Evolutionary conservation across 2,888 invertebrate species (phyloP), one percentile per base, ranked within the genome.

Genomic region (Pyrochroa serraticornis): DNA sequence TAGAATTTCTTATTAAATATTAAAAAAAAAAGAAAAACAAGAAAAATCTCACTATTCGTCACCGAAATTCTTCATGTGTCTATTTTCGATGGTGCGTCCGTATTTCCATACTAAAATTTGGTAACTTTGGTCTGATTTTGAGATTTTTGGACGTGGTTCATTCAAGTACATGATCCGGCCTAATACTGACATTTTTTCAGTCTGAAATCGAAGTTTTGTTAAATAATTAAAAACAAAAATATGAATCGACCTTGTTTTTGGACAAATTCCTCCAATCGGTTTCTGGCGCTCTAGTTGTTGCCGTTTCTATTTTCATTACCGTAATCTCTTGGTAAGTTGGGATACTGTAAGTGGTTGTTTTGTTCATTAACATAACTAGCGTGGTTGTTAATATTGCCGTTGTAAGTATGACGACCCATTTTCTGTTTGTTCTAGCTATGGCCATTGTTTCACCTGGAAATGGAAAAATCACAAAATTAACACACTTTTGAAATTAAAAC

Each of bases 91-190:
- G 65, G 81, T 81, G 0, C 75, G 62, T 56, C 85, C 87, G 67
- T 84, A 79, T 70, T 84, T 83, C 87, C 87, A 88, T 39, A 87
- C 76, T 33, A 87, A 76, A 59, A 88, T 82, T 55, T 81, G 75
- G 68, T 80, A 84, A 2, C 68, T 78, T 63, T 71, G 77, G 6
- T 13, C 33, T 12, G 55, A 34, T 5, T 64, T 62, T 10, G 49
- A 51, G n/a, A 55, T 33, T 1, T 59, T 52, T 7, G 79, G 78
- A 31, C 71, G 66, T 32, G 65, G 65, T 57, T 79, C 76, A 5
- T 75, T 70, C 7, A 79, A 62, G 46, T 74, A 75, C 34, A 82
- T 63, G 65, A 82, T 79, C 58, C 72, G 68, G 1, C 81, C 82
- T n/a, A 82, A 71, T 51, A 69, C 71, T 14, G 81, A 79, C 46